phyloP scores from a whole-genome alignment of 2,888 invertebrate species.

The Plagodis dolabraria region DNA sequence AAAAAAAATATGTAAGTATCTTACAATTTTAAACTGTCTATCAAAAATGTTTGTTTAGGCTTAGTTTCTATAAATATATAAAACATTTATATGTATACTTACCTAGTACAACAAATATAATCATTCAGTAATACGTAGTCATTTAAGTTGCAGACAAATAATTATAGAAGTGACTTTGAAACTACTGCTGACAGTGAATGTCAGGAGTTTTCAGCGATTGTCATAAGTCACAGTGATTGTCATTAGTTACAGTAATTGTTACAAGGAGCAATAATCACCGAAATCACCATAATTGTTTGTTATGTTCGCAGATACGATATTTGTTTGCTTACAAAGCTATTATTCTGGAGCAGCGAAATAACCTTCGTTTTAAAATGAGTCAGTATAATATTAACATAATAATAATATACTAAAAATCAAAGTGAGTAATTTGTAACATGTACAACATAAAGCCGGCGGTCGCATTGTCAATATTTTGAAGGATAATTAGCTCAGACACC shows the following conservation, averaged over 20 bases:
- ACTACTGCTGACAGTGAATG: conserved; percentile 2
- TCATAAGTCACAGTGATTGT: background rate
- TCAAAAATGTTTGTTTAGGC: no score
- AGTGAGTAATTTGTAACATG: background rate
- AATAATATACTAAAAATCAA: background rate
- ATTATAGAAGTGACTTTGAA: conserved; percentile 16
- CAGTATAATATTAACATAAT: background rate
- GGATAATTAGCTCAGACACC: no score
- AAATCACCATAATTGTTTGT: conserved; percentile 11
- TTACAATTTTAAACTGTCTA: no score
- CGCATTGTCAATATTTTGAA: no score
- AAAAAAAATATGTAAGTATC: no score
- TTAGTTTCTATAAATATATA: no score
- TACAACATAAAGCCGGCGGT: no score
- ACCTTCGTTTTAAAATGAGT: conserved; percentile 3
- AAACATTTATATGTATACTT: no score
- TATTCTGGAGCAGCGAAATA: background rate
- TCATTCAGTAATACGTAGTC: background rate
- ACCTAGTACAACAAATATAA: no score
- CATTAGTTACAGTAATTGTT: background rate
- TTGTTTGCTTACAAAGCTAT: conserved; percentile 10
- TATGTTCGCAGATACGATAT: background rate
- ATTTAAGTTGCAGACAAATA: conserved; percentile 1
- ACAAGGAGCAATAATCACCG: background rate
- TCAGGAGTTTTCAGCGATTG: background rate